Base-by-base conservation (phyloP, 2,888 invertebrate genomes). In the Hyposoter didymator region DNA sequence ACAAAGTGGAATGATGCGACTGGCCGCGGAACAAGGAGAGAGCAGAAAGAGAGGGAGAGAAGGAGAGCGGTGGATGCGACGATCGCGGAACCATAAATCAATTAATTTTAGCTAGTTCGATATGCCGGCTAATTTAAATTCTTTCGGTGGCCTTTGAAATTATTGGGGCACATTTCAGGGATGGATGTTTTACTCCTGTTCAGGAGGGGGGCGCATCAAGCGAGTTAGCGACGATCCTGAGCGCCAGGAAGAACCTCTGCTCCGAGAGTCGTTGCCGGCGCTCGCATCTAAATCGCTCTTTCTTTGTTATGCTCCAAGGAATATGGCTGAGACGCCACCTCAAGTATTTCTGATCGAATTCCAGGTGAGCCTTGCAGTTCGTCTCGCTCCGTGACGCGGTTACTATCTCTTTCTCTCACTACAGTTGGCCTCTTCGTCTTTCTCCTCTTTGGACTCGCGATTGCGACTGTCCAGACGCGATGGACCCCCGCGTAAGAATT, bases 341-440 rank as follows among this genome's bases (percentile, higher is more conserved):
- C 91, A 93, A 93, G 92, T 93, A 94, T 94, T 93, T 94, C 92
- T 92, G 92, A 93, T 93, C 93, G 91, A 91, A 94, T 94, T 93
- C 93, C 93, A 90, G 91, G 91, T 91, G 92, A 84, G 76, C 86
- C 82, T 83, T 76, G 85, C 87, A 88, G 90, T 87, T 88, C 90
- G 88, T 89, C 90, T 89, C 79, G 72, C 89, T 87, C 85, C 87
- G 75, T 75, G 86, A 91, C 90, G 91, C 91, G 90, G 91, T 91
- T 90, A 91, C 90, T 89, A 91, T 89, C 90, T 90, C 78, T 88
- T 89, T 88, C 62, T 39, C 49, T 52, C 45, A 17, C 69, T 76
- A 22, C 19, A 67, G 19, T 73, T 62, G 19, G 70, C 72, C 73
- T 76, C 49, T 74, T 47, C 35, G 70, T 49, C 32, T 49, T 22